Evolutionary conservation across 2,113 vertebrate species (phyloP), one percentile per base, ranked within the genome.

Genomic region (Cinclus cinclus): DNA sequence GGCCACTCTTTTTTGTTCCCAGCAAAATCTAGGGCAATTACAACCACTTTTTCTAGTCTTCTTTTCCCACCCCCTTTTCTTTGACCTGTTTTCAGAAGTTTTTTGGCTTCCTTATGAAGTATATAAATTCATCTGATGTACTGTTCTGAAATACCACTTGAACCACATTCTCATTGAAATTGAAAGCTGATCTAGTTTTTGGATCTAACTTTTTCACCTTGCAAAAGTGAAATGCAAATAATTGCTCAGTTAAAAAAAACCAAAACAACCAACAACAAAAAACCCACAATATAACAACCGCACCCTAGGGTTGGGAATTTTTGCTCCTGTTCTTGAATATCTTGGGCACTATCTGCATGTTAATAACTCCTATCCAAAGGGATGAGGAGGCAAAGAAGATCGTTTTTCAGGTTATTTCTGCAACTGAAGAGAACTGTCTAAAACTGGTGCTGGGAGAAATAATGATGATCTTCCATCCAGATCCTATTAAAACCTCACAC

Each of bases 61-160:
- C 18, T 55, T 59, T 56, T 64, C n/a, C 23, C 28, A 24, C 5
- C 7, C 22, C 41, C 23, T 65, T 78, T 76, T 94, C 68, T 80
- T 88, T 95, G 30, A 96, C 70, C 46, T 56, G 15, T 78, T 87
- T 78, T 73, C 74, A 92, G 76, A 93, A 80, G 3, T 50, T 89
- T 93, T 90, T 92, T 68, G 13, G 47, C 69, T 80, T 93, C 62
- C 31, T 93, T 75, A 35, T 49, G 94, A 73, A 27, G 41, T 68
- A 33, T 33, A 65, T 50, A 73, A 85, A 47, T 23, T 44, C 30
- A 44, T 53, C 33, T 77, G 7, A 35, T 33, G 21, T 67, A 63
- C 59, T 70, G 39, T 77, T 95, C 53, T 84, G 53, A 78, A 49
- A 44, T 52, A 75, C 6, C 39, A 22, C 16, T 65, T 65, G 10